Evolutionary conservation across 2,113 vertebrate species (phyloP).

Genomic region (Pantherophis guttatus): DNA sequence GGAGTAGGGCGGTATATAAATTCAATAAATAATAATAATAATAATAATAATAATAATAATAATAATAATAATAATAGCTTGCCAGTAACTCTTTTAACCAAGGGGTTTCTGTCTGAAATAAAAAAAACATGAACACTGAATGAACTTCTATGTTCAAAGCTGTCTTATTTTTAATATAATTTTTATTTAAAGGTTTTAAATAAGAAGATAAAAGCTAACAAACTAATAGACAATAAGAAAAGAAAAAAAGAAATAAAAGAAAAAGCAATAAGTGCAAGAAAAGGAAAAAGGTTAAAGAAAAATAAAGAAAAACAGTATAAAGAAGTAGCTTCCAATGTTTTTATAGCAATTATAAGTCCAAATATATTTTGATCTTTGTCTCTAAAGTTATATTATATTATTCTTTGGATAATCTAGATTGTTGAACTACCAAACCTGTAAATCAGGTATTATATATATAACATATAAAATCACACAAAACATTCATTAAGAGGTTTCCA

Average conservation of each 20-base stretch:
- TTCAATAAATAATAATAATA: too few species aligned
- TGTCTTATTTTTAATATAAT: not conserved
- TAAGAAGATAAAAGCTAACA: not conserved
- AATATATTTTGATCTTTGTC: too few species aligned
- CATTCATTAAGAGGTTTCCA: not conserved
- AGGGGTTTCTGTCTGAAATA: not conserved
- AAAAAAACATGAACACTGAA: not conserved
- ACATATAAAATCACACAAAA: not conserved
- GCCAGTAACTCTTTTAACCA: not conserved
- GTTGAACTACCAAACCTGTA: not conserved
- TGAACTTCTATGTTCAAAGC: not conserved
- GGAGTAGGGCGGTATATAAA: too few species aligned
- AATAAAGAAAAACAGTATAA: too few species aligned
- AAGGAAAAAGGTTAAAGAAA: too few species aligned
- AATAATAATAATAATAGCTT: too few species aligned
- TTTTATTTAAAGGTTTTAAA: not conserved
- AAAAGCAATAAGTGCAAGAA: not conserved
- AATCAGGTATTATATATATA: not conserved
- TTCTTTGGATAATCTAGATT: not conserved
- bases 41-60: too few species aligned
- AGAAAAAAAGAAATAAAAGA: not conserved
- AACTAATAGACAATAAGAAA: not conserved
- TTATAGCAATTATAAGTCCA: too few species aligned
- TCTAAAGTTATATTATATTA: not conserved
- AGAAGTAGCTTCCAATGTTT: too few species aligned